phyloP scores from a whole-genome alignment of 2,797 vertebrate genomes.

The Spea hammondii region DNA sequence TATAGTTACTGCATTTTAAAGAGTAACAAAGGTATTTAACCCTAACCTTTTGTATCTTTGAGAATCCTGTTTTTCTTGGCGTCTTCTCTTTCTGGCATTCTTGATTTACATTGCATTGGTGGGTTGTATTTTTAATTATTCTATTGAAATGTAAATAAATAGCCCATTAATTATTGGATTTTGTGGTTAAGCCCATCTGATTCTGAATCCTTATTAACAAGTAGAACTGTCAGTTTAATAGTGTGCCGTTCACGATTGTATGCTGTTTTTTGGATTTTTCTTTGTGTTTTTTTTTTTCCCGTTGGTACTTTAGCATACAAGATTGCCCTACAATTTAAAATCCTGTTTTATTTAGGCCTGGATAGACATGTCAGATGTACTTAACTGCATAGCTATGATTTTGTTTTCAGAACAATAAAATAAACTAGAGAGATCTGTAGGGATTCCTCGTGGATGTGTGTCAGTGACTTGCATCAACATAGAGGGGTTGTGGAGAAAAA shows the following conservation, averaged over 20 bases:
- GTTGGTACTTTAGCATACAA: background rate
- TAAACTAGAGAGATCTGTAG: constrained; percentile 21
- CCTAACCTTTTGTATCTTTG: too few relatives aligned
- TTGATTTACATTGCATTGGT: too few relatives aligned
- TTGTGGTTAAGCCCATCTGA: too few relatives aligned
- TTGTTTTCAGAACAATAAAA: constrained; percentile 19
- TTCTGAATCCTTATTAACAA: too few relatives aligned
- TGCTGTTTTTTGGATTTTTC: too few relatives aligned
- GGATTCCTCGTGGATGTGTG: constrained; percentile 31
- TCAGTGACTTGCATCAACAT: constrained; percentile 11
- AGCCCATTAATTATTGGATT: too few relatives aligned
- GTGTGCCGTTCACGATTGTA: background rate
- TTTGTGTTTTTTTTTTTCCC: background rate
- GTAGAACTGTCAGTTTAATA: background rate
- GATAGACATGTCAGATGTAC: constrained; percentile 20
- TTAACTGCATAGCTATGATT: constrained; percentile 28
- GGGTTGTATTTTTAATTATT: too few relatives aligned
- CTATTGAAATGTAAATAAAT: too few relatives aligned
- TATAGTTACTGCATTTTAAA: too few relatives aligned
- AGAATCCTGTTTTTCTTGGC: too few relatives aligned
- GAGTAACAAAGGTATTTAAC: too few relatives aligned
- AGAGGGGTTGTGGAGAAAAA: constrained; percentile 10
- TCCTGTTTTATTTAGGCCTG: constrained; percentile 13
- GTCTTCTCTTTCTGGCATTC: too few relatives aligned
- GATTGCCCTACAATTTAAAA: constrained; percentile 10